Base-by-base conservation (phyloP, 2,888 invertebrate species). In the Cheilosia impressa region DNA sequence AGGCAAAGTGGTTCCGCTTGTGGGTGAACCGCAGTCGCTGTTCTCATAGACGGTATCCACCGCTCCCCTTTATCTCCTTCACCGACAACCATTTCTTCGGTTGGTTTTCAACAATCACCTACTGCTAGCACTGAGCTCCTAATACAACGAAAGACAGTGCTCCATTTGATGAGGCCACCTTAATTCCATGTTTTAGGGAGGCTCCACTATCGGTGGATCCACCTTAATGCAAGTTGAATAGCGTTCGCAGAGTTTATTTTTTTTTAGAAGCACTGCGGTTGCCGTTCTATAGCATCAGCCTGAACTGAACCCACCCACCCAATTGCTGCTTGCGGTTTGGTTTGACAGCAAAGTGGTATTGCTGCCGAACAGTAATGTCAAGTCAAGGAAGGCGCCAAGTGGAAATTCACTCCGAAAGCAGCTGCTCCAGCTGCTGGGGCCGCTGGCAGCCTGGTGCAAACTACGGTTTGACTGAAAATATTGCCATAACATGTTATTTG, bases 91-190 rank as follows among this genome's bases (percentile, higher is more conserved):
- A 80, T 47, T 53, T 38, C 41, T n/a, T n/a, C 4, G 24, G 15
- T 24, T 38, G 38, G 45, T 53, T 34, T 63, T 81, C 73, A 81
- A 87, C 77, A 80, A 63, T 58, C 75, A 7, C 75, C 62, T 76
- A 0, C 81, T 52, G 15, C 7, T 5, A n/a, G 19, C 47, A 76
- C 80, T 88, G 87, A 41, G 72, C 71, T 62, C 88, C 88, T 72
- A 87, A 76, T 80, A 34, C 24, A 66, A 82, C 75, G 87, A 88
- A 88, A 88, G 88, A 88, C 87, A 87, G 88, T 88, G 88, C 88
- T 88, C 88, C 88, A 88, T 88, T 88, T 88, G 88, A 88, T 88
- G 88, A 87, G 87, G 85, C 88, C 87, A 87, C 77, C 80, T 82
- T 68, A 58, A 79, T 84, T 57, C 65, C 58, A 19, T 41, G 62